Evolutionary conservation across 2,797 vertebrate species (phyloP).

Genomic region (Falco novaeseelandiae): DNA sequence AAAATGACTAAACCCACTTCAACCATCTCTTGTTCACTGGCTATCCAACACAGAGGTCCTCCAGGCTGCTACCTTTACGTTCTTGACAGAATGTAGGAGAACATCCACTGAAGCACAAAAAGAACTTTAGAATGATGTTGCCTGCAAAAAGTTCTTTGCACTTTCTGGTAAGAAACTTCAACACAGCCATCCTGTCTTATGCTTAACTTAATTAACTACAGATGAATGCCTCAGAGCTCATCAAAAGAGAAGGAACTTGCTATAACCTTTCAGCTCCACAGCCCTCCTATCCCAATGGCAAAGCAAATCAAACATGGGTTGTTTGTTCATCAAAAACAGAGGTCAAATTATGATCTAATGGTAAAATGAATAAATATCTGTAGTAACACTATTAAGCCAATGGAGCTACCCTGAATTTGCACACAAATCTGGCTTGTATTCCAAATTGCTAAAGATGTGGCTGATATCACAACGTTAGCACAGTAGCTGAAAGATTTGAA

Average conservation of each 20-base stretch:
- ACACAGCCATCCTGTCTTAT: background rate
- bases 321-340: background rate
- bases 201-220: background rate
- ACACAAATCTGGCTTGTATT: background rate
- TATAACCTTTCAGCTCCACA: background rate
- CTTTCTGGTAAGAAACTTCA: background rate
- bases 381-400: background rate
- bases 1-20: background rate
- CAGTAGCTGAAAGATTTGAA: slow-evolving; percentile 16
- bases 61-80: background rate
- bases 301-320: background rate
- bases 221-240: background rate
- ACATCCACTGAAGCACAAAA: background rate
- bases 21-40: background rate
- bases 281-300: background rate
- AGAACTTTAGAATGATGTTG: background rate
- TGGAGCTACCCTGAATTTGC: background rate
- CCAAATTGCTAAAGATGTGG: background rate
- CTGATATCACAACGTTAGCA: background rate
- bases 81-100: background rate
- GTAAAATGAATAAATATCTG: background rate
- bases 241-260: background rate
- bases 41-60: background rate
- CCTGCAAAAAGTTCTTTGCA: background rate
- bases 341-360: background rate